Base-by-base conservation (phyloP, 2,888 invertebrate species). In the Pseudoips prasinana region DNA sequence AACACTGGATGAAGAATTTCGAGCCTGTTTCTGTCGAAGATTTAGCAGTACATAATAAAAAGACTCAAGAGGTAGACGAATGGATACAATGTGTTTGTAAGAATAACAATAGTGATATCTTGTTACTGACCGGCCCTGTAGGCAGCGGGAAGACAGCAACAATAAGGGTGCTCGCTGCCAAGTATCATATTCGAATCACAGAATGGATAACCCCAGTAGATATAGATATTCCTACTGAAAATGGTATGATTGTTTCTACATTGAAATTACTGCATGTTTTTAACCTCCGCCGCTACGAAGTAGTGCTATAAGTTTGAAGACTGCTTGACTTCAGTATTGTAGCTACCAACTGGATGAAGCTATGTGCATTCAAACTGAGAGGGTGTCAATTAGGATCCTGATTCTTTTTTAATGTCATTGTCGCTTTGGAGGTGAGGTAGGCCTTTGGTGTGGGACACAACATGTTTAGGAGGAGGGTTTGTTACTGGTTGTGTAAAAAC, bases 161-260 rank as follows among this genome's bases (percentile, higher is more conserved):
- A 0, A 55, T 96, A 1, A 90, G 87, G 36, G 89, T 92, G 5
- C 53, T 96, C 6, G 93, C 94, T 19, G 86, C 90, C 33, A 91
- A 92, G 53, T 73, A 92, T 43, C 83, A 89, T 14, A 77, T 91
- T 18, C 90, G 91, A 54, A 62, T 95, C 19, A 84, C 91, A 18
- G 96, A 97, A 76, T 97, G 97, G 97, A 91, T 93, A 10, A 96
- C 95, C 56, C 96, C 96, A 3, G 55, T 93, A 6, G 94, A 95
- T 73, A 91, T 91, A 54, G 91, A 92, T 33, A 84, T 90, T 39
- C 90, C 92, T 45, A 78, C 88, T 48, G 88, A 90, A 40, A 78
- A 74, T 76, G 89, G 89, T 89, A 66, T n/a, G 56, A 25, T 11
- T 33, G 3, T n/a, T n/a, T 38, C 22, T 17, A 1, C 7, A 18